Conservation (phyloP, 2,888 invertebrate species). For the Tenodera sinensis region DNA sequence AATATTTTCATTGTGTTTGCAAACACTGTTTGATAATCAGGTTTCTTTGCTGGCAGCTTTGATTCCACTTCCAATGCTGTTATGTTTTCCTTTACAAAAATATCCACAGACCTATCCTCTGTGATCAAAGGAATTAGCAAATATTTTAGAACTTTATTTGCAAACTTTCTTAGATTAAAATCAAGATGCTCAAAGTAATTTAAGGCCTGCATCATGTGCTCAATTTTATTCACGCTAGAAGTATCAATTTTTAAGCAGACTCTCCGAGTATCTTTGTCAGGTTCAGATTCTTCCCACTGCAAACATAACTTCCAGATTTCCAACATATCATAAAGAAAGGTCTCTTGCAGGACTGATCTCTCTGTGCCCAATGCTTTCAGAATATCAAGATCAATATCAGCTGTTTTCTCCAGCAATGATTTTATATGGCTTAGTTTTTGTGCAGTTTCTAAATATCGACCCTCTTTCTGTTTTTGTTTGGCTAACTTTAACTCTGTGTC, state of each 20-base stretch:
- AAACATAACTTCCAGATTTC: conserved; percentile 48
- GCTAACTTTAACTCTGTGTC: conserved; percentile 43
- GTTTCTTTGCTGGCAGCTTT: background rate
- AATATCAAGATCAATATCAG: conserved; percentile 46
- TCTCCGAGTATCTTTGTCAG: conserved; percentile 42
- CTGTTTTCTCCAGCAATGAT: background rate
- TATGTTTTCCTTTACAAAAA: conserved; percentile 30
- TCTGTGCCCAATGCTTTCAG: conserved; percentile 50
- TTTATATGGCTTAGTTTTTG: conserved; percentile 35
- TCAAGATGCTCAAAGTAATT: conserved; percentile 46
- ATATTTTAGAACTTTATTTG: conserved; percentile 54
- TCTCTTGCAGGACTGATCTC: conserved; percentile 48
- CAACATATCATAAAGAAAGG: conserved; percentile 48
- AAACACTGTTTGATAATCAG: background rate
- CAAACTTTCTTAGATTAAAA: conserved; percentile 54
- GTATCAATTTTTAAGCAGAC: conserved; percentile 47
- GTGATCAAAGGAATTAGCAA: conserved; percentile 58
- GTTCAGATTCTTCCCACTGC: conserved; percentile 42
- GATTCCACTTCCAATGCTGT: conserved; percentile 37
- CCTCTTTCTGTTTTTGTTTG: conserved; percentile 39
- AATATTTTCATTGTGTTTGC: conserved; percentile 47
- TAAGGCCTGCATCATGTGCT: conserved; percentile 46
- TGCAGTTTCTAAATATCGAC: conserved; percentile 48
- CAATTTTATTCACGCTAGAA: conserved; percentile 39
- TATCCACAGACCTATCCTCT: conserved; percentile 47